Conservation (phyloP, 2,797 vertebrate species). For the Todus mexicanus region DNA sequence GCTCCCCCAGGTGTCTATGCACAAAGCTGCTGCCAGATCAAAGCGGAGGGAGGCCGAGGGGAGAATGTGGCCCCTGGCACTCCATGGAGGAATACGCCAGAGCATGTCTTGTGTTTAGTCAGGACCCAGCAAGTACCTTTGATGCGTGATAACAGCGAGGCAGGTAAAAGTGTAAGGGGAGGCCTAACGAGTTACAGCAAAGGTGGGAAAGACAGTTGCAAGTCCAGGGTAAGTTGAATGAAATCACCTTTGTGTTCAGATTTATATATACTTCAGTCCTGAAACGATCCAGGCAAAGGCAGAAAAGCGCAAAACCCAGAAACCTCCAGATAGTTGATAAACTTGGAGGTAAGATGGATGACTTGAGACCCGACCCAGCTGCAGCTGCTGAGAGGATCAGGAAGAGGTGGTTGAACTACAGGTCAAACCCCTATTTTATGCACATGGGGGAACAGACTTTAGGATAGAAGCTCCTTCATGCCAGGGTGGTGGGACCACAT, state of each 20-base stretch:
- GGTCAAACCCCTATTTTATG: too few species aligned
- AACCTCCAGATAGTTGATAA: not conserved
- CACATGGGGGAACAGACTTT: not conserved
- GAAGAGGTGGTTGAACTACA: not conserved
- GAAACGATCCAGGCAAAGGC: not conserved
- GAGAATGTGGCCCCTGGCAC: not conserved
- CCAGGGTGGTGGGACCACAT: not conserved
- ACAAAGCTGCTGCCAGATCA: not conserved
- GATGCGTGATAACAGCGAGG: not conserved
- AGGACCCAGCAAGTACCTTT: not conserved
- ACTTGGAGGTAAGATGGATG: not conserved
- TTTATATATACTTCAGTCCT: not conserved
- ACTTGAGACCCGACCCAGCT: not conserved
- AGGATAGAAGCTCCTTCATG: not conserved
- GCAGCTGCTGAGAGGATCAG: not conserved
- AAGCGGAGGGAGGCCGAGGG: not conserved
- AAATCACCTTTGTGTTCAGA: not conserved
- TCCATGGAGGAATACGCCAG: not conserved
- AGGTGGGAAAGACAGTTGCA: not conserved
- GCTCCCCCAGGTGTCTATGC: not conserved
- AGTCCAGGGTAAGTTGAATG: not conserved
- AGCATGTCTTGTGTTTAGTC: not conserved
- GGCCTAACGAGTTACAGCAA: not conserved
- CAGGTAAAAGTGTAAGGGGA: not conserved
- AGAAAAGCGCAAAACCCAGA: not conserved